Evolutionary conservation across 2,797 vertebrate species (phyloP).

Genomic region (Micromesistius poutassou): DNA sequence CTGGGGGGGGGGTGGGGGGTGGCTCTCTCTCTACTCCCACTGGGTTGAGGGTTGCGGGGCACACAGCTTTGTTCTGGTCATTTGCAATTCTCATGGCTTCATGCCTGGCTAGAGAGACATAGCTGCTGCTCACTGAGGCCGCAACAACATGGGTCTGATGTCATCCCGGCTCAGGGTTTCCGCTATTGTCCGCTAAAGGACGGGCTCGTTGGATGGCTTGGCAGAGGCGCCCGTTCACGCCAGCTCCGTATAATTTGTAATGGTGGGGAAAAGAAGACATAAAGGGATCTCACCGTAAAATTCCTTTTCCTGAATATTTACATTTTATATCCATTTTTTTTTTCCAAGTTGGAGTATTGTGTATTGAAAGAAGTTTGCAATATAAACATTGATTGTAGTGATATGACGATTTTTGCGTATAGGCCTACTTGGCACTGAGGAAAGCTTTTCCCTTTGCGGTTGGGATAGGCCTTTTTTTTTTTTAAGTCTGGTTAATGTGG

Average conservation of each 20-base stretch:
- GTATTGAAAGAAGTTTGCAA: too few species aligned
- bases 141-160: conserved; percentile 18
- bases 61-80: conserved; percentile 20
- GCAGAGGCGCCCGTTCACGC: background rate
- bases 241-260: conserved; percentile 1
- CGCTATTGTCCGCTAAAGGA: conserved; percentile 28
- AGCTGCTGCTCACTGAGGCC: conserved; percentile 6
- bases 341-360: too few species aligned
- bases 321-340: too few species aligned
- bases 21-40: conserved; percentile 9
- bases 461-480: background rate
- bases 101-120: conserved; percentile 5
- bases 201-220: background rate
- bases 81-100: conserved; percentile 18
- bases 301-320: background rate
- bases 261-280: conserved; percentile 14
- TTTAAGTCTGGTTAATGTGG: background rate
- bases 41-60: conserved; percentile 9
- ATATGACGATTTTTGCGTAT: background rate
- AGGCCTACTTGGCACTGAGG: background rate
- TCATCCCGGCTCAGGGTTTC: conserved; percentile 14
- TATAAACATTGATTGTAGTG: background rate
- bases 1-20: background rate
- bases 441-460: background rate
- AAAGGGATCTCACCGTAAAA: background rate